Conservation (phyloP, 2,113 vertebrate species). For the Actenoides hombroni region DNA sequence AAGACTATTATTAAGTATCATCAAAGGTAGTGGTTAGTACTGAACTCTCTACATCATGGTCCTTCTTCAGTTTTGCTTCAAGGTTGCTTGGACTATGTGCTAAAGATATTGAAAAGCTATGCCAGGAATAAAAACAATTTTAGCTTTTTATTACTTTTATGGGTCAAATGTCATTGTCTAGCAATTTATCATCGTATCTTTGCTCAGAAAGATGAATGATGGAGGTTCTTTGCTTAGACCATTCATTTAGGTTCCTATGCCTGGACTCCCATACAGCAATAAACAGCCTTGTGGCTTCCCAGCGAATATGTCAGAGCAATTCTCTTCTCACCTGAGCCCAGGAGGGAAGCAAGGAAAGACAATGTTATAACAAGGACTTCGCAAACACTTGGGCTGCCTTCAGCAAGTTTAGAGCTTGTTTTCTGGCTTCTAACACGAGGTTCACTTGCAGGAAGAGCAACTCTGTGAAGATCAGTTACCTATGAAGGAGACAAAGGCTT, state of each 20-base stretch:
- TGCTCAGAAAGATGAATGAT: not conserved
- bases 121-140: not conserved
- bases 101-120: not conserved
- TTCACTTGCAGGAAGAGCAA: not conserved
- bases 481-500: not conserved
- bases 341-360: not conserved
- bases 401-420: not conserved
- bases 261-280: not conserved
- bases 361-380: constrained; percentile 9
- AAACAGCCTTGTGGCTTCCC: not conserved
- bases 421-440: not conserved
- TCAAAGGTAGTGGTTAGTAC: not conserved
- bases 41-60: not conserved
- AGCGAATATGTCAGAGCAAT: not conserved
- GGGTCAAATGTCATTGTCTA: not conserved
- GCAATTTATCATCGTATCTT: constrained; percentile 11
- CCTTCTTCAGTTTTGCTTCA: not conserved
- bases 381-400: not conserved
- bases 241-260: not conserved
- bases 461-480: not conserved
- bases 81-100: not conserved
- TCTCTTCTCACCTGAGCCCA: not conserved
- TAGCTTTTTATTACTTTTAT: not conserved
- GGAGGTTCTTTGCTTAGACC: not conserved
- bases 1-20: not conserved